Evolutionary conservation across 2,113 vertebrate species (phyloP).

Genomic region (Crocuta crocuta): DNA sequence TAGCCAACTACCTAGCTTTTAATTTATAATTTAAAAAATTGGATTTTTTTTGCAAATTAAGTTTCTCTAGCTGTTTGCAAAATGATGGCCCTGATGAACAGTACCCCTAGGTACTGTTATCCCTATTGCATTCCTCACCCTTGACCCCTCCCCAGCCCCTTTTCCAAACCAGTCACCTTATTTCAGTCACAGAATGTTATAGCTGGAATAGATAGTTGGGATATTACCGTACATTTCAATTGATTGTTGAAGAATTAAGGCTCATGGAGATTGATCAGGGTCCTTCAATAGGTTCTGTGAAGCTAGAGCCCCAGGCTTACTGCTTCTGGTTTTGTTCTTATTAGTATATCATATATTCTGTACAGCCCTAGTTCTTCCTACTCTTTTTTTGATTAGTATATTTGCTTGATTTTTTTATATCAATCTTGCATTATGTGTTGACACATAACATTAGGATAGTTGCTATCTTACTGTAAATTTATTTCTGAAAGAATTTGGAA

Average conservation of each 20-base stretch:
- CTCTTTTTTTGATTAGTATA: neutral
- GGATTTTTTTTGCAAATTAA: neutral
- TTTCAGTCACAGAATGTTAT: constrained; percentile 5
- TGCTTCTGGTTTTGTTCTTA: neutral
- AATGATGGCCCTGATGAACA: neutral
- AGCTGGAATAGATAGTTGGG: neutral
- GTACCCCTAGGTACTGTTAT: neutral
- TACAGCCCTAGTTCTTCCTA: neutral
- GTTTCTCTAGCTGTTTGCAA: neutral
- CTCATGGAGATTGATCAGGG: neutral
- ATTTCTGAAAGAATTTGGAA: constrained; percentile 38
- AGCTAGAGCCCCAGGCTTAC: neutral
- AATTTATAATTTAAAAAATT: neutral
- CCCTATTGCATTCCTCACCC: neutral
- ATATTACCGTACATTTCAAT: neutral
- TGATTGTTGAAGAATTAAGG: constrained; percentile 31
- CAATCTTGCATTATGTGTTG: neutral
- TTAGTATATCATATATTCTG: neutral
- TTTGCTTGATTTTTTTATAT: constrained; percentile 35
- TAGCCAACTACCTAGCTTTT: constrained; percentile 7
- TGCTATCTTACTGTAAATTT: neutral
- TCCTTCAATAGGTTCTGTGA: neutral
- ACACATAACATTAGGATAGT: neutral
- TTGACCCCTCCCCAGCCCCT: neutral
- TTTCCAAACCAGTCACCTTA: neutral